These are phyloP conservation scores for Mimas tiliae DNA, from an alignment of 2,888 invertebrate species.

Conservation along the genomic window DNA sequence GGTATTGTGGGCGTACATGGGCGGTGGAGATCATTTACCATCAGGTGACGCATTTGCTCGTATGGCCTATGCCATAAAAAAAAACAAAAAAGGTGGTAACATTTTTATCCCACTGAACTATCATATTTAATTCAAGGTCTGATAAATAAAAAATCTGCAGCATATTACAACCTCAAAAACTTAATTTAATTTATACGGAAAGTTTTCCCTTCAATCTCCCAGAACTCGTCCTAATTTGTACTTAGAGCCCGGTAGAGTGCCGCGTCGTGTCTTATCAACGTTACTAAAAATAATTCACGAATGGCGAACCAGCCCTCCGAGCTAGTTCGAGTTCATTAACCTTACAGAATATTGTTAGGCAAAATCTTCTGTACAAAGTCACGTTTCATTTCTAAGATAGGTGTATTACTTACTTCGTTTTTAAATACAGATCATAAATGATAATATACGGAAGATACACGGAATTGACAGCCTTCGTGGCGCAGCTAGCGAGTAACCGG, in stretches of 20 bases:
- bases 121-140: no score
- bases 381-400: neutral
- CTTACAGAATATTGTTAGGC: conserved; percentile 1
- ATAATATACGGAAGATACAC: no score
- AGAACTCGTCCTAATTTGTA: neutral
- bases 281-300: conserved; percentile 25
- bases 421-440: no score
- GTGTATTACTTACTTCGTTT: neutral
- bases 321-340: conserved; percentile 16
- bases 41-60: no score
- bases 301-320: conserved; percentile 4
- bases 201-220: neutral
- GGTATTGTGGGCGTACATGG: no score
- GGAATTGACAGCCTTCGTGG: no score
- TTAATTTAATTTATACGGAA: neutral
- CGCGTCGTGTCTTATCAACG: conserved; percentile 21
- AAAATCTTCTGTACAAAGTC: neutral
- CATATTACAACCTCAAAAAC: neutral
- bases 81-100: no score
- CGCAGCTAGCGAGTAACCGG: no score
- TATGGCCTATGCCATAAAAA: no score
- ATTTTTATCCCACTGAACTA: no score
- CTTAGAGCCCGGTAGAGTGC: conserved; percentile 3
- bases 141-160: neutral
- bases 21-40: no score